These are phyloP conservation scores for Rotaria macrura DNA, from an alignment of 2,888 invertebrate species.

Conservation along the genomic window DNA sequence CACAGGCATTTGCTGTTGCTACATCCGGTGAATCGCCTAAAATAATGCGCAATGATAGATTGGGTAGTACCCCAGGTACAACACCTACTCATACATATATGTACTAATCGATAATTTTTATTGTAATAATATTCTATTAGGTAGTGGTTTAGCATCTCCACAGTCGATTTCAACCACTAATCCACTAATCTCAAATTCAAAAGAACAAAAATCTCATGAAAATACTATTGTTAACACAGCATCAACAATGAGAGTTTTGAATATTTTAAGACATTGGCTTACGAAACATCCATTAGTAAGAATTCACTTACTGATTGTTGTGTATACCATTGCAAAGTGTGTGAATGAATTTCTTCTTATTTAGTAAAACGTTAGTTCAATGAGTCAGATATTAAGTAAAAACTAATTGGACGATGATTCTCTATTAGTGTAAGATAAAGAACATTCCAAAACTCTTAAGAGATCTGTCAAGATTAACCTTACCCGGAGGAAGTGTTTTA, in stretches of 20 bases:
- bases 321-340: not conserved
- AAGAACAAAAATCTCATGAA: constrained; percentile 17
- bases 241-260: constrained; percentile 81
- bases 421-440: too few relatives aligned
- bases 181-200: not conserved
- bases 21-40: constrained; percentile 63
- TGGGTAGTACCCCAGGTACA: not conserved
- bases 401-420: too few relatives aligned
- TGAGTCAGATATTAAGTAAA: too few relatives aligned
- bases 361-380: too few relatives aligned
- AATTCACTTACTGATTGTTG: not conserved
- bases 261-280: constrained; percentile 77
- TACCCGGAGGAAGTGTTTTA: too few relatives aligned
- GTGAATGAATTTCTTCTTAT: too few relatives aligned
- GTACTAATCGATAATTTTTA: not conserved
- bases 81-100: too few relatives aligned
- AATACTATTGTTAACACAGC: constrained; percentile 55
- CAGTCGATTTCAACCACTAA: not conserved
- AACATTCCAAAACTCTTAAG: too few relatives aligned
- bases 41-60: not conserved
- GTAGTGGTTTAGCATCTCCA: not conserved
- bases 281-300: constrained; percentile 65
- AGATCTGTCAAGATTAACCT: too few relatives aligned
- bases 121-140: not conserved
- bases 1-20: constrained; percentile 78